A percentile compares a stretch with the other conserved stretches of the same genome.
Conservation (phyloP, 2,797 vertebrate genomes). For the Pseudomugil tenellus region DNA sequence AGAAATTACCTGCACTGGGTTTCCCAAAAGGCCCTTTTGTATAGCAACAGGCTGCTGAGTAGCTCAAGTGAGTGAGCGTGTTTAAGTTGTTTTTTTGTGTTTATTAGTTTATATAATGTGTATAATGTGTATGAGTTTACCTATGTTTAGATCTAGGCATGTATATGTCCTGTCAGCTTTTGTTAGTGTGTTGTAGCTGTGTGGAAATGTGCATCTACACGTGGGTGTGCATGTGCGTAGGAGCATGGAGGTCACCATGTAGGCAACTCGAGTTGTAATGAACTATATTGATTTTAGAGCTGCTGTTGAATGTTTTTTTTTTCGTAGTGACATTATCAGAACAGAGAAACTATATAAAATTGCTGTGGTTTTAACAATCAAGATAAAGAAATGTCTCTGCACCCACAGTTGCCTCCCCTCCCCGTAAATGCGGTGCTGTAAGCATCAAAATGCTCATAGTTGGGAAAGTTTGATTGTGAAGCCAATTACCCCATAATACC, state of each 20-base stretch:
- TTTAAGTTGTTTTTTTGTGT: slow-evolving; percentile 12
- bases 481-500: slow-evolving; percentile 82
- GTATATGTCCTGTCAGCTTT: slow-evolving; percentile 19
- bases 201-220: slow-evolving; percentile 25
- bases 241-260: slow-evolving; percentile 73
- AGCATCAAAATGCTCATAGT: slow-evolving; percentile 75
- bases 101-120: slow-evolving; percentile 39
- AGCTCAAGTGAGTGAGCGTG: slow-evolving; percentile 4
- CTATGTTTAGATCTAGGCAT: slow-evolving; percentile 14
- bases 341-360: slow-evolving; percentile 85
- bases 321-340: slow-evolving; percentile 81
- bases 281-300: slow-evolving; percentile 87
- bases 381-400: slow-evolving; percentile 83
- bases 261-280: slow-evolving; percentile 84
- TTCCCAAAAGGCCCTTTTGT: slow-evolving; percentile 57
- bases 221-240: slow-evolving; percentile 46
- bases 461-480: slow-evolving; percentile 83
- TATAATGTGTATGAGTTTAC: slow-evolving; percentile 28
- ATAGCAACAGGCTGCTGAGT: slow-evolving; percentile 22
- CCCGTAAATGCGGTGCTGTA: slow-evolving; percentile 45
- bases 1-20: slow-evolving; percentile 69
- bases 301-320: slow-evolving; percentile 83
- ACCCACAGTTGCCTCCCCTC: slow-evolving; percentile 59
- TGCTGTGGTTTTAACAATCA: slow-evolving; percentile 85
- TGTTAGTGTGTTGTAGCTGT: slow-evolving; percentile 31